phyloP scores from a whole-genome alignment of 2,797 vertebrate genomes.

The Lates japonicus region DNA sequence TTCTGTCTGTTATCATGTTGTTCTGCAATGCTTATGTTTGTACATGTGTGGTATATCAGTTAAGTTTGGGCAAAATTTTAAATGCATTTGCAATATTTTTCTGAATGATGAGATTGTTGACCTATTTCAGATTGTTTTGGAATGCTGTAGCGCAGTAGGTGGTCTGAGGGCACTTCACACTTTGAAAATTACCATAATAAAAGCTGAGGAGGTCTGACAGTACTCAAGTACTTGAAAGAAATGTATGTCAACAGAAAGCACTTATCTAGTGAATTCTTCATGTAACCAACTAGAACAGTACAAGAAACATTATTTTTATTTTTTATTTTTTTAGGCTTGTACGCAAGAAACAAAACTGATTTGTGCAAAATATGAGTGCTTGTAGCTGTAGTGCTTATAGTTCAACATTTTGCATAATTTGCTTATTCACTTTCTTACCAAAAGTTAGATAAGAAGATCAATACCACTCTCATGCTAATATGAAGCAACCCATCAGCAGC shows the following conservation, averaged over 20 bases:
- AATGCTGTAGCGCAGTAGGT: conserved; percentile 57
- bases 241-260: conserved; percentile 30
- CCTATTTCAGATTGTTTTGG: conserved; percentile 51
- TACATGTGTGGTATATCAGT: neutral
- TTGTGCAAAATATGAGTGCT: neutral
- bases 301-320: neutral
- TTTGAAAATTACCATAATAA: conserved; percentile 73
- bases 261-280: conserved; percentile 12
- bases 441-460: neutral
- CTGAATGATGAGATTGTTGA: conserved; percentile 35
- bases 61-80: neutral
- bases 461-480: neutral
- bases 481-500: neutral
- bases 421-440: neutral
- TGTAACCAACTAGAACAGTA: neutral
- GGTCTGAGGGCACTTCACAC: conserved; percentile 63
- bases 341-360: neutral
- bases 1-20: neutral
- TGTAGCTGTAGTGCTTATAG: neutral
- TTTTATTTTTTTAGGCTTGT: neutral
- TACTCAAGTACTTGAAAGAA: conserved; percentile 31
- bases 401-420: neutral
- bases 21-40: neutral
- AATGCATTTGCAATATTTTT: conserved; percentile 7
- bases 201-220: conserved; percentile 43